phyloP scores from a whole-genome alignment of 2,113 vertebrate species.

The Crotalus helleri region DNA sequence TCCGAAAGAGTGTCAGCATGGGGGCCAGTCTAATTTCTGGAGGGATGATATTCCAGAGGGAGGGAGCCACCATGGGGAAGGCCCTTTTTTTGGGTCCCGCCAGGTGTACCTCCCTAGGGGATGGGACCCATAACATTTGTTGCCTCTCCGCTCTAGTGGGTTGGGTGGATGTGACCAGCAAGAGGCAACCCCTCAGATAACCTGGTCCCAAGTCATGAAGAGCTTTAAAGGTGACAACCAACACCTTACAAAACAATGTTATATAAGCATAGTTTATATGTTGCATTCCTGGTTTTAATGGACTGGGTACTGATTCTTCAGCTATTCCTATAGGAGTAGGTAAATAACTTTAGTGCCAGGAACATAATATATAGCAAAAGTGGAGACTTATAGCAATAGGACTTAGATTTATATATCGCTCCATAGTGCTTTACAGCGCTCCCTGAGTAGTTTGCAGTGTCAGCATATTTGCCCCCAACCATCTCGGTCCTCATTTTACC shows the following conservation, averaged over 20 bases:
- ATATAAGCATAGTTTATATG: neutral
- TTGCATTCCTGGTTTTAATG: neutral
- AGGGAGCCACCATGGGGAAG: too few species aligned
- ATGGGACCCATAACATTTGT: too few species aligned
- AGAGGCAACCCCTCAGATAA: neutral
- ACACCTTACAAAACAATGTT: accelerated
- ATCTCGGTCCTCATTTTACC: too few species aligned
- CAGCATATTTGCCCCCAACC: too few species aligned
- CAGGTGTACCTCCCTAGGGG: too few species aligned
- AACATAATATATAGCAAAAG: neutral
- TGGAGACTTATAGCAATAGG: too few species aligned
- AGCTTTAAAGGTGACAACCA: neutral
- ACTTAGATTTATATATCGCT: too few species aligned
- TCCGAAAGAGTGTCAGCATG: neutral
- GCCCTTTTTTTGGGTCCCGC: too few species aligned
- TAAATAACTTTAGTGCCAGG: neutral
- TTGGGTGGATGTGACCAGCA: neutral
- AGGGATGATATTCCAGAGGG: neutral
- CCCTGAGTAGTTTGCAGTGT: too few species aligned
- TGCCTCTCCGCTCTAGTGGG: too few species aligned
- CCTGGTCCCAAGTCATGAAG: neutral
- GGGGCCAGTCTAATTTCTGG: neutral
- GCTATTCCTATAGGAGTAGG: neutral
- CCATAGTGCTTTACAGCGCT: too few species aligned
- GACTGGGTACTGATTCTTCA: neutral